Percentiles rank a stretch among this genome's conserved stretches.
Evolutionary conservation across 2,888 invertebrate species (phyloP).

Genomic region (Zeuzera pyrina): DNA sequence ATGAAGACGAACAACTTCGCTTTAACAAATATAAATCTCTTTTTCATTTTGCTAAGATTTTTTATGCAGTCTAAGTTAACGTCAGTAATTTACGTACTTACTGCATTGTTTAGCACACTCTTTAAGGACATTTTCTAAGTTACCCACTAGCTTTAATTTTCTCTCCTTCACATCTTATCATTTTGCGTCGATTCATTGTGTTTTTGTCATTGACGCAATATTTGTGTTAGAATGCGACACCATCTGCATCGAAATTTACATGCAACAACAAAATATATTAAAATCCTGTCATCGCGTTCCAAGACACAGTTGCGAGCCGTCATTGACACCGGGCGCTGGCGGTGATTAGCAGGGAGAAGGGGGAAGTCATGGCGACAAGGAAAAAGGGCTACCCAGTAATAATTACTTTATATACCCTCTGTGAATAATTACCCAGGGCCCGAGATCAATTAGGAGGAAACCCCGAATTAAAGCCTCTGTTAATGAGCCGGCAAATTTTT

Average conservation of each 20-base stretch:
- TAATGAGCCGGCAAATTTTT: slow-evolving; percentile 63
- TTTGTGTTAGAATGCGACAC: slow-evolving; percentile 16
- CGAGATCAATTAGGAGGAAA: slow-evolving; percentile 64
- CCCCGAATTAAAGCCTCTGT: slow-evolving; percentile 51
- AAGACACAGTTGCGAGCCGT: slow-evolving; percentile 63
- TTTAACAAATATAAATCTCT: slow-evolving; percentile 68
- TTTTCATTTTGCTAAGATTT: slow-evolving; percentile 48
- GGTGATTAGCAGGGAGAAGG: slow-evolving; percentile 49
- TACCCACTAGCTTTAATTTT: no score
- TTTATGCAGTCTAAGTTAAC: no score
- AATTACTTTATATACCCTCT: slow-evolving; percentile 69
- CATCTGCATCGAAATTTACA: slow-evolving; percentile 61
- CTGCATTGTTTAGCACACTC: no score
- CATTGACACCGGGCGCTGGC: slow-evolving; percentile 61
- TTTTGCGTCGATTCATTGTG: no score
- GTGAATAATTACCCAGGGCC: slow-evolving; percentile 68
- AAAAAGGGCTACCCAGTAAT: slow-evolving; percentile 68
- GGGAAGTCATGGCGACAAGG: slow-evolving; percentile 50
- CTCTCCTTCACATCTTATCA: no score
- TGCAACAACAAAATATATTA: slow-evolving; percentile 68
- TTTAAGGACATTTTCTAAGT: no score
- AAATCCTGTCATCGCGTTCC: slow-evolving; percentile 65
- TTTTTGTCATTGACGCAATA: no score
- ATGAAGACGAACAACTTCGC: slow-evolving; percentile 68
- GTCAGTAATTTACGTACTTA: no score